Percentiles rank a stretch among this genome's conserved stretches.
Evolutionary conservation across 2,113 vertebrate genomes (phyloP).

Genomic region (Sakesphorus luctuosus): DNA sequence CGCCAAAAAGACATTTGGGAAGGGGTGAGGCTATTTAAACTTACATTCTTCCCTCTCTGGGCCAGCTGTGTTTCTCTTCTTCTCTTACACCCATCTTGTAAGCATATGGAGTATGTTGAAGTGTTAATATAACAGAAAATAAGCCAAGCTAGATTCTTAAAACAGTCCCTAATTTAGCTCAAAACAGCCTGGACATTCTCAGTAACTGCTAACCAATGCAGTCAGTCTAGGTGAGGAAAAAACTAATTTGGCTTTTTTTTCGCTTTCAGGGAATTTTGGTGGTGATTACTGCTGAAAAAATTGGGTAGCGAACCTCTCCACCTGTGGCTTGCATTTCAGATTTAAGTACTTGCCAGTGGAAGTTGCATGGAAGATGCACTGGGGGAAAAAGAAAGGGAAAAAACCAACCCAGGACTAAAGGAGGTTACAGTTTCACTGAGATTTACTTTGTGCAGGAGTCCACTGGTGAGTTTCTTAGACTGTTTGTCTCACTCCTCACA

Average conservation of each 20-base stretch:
- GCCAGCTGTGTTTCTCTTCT: constrained; percentile 63
- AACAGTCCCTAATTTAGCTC: constrained; percentile 51
- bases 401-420: background rate
- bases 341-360: background rate
- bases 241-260: background rate
- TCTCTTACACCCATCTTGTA: constrained; percentile 62
- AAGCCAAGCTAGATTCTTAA: constrained; percentile 34
- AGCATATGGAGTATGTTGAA: constrained; percentile 64
- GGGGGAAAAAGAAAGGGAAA: rapidly evolving
- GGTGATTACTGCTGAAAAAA: background rate
- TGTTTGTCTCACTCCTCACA: background rate
- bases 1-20: constrained; percentile 63
- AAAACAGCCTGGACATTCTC: constrained; percentile 6
- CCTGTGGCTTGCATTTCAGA: background rate
- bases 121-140: constrained; percentile 55
- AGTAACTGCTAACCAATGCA: background rate
- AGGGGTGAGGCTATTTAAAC: constrained; percentile 60
- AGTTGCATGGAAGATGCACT: background rate
- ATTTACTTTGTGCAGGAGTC: background rate
- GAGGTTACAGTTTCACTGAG: background rate
- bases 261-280: background rate
- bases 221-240: constrained; percentile 4
- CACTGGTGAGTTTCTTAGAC: background rate
- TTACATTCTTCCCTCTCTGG: constrained; percentile 53
- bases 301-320: background rate